Base-by-base conservation (phyloP, 2,888 invertebrate species). In the Cerastis leucographa region DNA sequence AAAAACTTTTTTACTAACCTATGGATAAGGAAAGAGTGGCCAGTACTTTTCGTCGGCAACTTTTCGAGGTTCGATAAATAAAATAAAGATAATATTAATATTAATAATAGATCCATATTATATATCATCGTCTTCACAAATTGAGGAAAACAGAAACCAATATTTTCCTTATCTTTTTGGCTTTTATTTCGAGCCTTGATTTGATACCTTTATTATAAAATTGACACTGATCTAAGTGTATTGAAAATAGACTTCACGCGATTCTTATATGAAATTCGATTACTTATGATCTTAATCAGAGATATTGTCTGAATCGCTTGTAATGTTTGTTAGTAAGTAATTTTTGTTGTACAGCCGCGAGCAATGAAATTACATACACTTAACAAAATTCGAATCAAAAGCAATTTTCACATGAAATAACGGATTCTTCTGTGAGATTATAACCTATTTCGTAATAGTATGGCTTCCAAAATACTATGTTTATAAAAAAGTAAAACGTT, bases 141-240 rank as follows among this genome's bases (percentile, higher is more conserved):
- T 84, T 74, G 73, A 80, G 80, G 74, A 80, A 81, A 81, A 84
- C n/a, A 74, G 68, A 83, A 76, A 77, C 11, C 49, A 67, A 83
- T 83, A 61, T 77, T 83, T 65, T 78, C 59, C 64, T 54, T 78
- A 54, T 49, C 56, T 64, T 68, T 51, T 68, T 54, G 54, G 59
- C 42, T 68, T 77, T 29, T 70, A 70, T 65, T 76, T 40, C 67
- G 44, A 72, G 14, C 69, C 74, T 46, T 82, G 56, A 69, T 76
- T 66, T 59, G 72, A 75, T 73, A 69, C 59, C 46, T 56, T 78
- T 68, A 67, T 78, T 68, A 67, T 64, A 44, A 77, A 71, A 70
- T 73, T 69, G 65, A 84, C 80, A 78, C 68, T 67, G 54, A 56
- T 67, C 49, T 29, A 78, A 83, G 78, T 68, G 79, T 71, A 83